Conservation (phyloP, 2,888 invertebrate species). For the Pantelozetes paolii region DNA sequence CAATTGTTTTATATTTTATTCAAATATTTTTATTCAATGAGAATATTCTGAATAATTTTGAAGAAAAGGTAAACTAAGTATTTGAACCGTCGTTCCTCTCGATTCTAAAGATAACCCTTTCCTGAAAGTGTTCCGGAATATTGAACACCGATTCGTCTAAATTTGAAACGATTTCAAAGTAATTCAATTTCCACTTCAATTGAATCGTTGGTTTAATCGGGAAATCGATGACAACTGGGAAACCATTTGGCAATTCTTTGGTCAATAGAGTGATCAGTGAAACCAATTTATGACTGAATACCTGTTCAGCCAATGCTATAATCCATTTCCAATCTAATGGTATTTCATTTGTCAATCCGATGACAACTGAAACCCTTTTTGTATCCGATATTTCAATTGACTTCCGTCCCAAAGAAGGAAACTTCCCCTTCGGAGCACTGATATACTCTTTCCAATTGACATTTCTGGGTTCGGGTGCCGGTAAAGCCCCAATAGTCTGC, state of each 20-base stretch:
- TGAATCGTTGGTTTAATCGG: background rate
- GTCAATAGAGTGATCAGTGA: background rate
- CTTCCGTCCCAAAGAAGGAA: background rate
- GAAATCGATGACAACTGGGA: background rate
- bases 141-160: background rate
- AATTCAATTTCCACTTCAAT: background rate
- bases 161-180: background rate
- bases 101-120: background rate
- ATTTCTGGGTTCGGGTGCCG: background rate
- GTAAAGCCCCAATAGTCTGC: background rate
- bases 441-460: slow-evolving; percentile 3
- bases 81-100: background rate
- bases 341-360: background rate
- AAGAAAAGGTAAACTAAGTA: too few relatives aligned
- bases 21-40: too few relatives aligned
- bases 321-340: background rate
- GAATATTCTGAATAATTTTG: too few relatives aligned
- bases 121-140: background rate
- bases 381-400: background rate
- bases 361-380: background rate
- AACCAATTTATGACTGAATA: background rate
- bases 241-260: background rate
- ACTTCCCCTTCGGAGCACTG: background rate
- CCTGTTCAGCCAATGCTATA: background rate
- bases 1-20: too few relatives aligned